Percentiles rank a stretch among this genome's conserved stretches.
Conservation (phyloP, 2,797 vertebrate species). For the Coracias cyanogaster region DNA sequence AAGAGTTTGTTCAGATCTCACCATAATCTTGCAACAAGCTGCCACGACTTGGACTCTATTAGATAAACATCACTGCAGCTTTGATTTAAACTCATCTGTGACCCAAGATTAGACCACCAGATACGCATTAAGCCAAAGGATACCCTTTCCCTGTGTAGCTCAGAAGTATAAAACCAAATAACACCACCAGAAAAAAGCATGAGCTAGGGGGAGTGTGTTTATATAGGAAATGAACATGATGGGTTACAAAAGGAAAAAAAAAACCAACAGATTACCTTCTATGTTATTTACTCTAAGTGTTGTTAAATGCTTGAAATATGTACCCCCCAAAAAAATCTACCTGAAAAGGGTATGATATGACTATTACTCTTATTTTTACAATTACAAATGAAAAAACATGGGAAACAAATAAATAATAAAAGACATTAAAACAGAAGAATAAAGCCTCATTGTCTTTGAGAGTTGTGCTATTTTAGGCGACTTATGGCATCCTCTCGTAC, state of each 20-base stretch:
- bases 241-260: background rate
- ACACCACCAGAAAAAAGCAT: background rate
- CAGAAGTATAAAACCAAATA: background rate
- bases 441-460: background rate
- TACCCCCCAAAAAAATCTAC: background rate
- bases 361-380: background rate
- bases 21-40: background rate
- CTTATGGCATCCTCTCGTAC: background rate
- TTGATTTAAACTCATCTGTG: slow-evolving; percentile 50
- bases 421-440: background rate
- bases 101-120: slow-evolving; percentile 20
- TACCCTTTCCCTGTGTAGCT: background rate
- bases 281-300: background rate
- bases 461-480: background rate
- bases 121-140: slow-evolving; percentile 13
- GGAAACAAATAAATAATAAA: background rate
- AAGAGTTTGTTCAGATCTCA: background rate
- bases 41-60: slow-evolving; percentile 13
- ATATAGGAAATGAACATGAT: background rate
- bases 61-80: slow-evolving; percentile 12
- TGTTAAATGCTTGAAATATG: background rate
- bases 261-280: background rate
- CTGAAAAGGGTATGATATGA: accelerated
- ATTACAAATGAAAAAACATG: background rate
- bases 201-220: background rate